Percentiles rank a stretch among this genome's conserved stretches.
Conservation (phyloP, 1,140 invertebrate species). For the Argopecten irradians region DNA sequence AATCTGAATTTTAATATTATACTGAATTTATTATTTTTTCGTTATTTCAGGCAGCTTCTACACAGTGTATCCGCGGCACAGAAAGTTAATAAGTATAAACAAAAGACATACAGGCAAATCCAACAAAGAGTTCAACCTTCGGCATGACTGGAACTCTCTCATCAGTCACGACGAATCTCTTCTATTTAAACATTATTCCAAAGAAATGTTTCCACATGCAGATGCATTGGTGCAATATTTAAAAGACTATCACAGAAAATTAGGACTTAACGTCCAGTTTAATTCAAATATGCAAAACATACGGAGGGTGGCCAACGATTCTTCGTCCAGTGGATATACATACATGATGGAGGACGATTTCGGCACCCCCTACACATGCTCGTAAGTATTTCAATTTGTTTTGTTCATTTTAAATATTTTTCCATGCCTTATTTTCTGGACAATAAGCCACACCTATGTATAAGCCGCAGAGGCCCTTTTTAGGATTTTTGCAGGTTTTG, state of each 20-base stretch:
- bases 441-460: too few relatives aligned
- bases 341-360: conserved; percentile 75
- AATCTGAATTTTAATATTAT: background rate
- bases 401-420: too few relatives aligned
- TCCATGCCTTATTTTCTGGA: too few relatives aligned
- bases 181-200: conserved; percentile 73
- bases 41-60: conserved; percentile 77
- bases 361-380: conserved; percentile 71
- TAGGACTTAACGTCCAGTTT: conserved; percentile 74
- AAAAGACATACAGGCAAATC: conserved; percentile 77
- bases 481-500: too few relatives aligned
- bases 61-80: conserved; percentile 77
- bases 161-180: conserved; percentile 75
- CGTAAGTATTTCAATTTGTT: conserved; percentile 68
- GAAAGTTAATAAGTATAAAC: conserved; percentile 79
- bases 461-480: too few relatives aligned
- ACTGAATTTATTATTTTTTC: background rate
- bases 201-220: conserved; percentile 77
- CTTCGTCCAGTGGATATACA: conserved; percentile 47
- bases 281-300: conserved; percentile 76
- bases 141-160: conserved; percentile 79
- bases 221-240: conserved; percentile 74
- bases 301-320: conserved; percentile 41
- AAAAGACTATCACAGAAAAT: conserved; percentile 72
- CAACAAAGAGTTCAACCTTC: conserved; percentile 78